Evolutionary conservation across 2,888 invertebrate species (phyloP).

Genomic region (Eremobia ochroleuca): DNA sequence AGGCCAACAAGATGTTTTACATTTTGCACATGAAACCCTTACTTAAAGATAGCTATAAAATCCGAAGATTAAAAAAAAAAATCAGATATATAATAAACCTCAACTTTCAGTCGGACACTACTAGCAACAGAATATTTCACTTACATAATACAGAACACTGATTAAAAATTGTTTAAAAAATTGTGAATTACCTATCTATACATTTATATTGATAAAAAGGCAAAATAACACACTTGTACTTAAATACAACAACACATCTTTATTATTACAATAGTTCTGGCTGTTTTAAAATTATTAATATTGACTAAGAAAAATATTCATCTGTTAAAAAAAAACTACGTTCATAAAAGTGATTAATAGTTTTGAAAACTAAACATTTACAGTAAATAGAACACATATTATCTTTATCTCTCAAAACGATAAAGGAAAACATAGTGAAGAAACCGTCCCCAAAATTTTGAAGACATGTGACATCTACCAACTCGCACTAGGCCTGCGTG

Average conservation of each 20-base stretch:
- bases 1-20: background rate
- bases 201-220: slow-evolving; percentile 47
- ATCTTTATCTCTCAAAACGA: background rate
- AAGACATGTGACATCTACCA: background rate
- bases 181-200: slow-evolving; percentile 61
- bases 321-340: background rate
- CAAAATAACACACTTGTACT: slow-evolving; percentile 54
- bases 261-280: slow-evolving; percentile 47
- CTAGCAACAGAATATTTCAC: slow-evolving; percentile 22
- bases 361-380: background rate
- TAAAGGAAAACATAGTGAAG: background rate
- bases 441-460: background rate
- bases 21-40: background rate
- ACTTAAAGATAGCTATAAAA: background rate
- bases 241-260: slow-evolving; percentile 45
- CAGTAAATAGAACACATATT: background rate
- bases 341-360: background rate
- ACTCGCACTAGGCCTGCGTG: background rate
- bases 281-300: background rate
- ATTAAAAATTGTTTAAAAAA: slow-evolving; percentile 52
- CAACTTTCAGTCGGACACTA: slow-evolving; percentile 35
- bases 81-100: background rate
- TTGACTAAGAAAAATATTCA: background rate
- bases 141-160: slow-evolving; percentile 56
- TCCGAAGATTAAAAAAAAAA: background rate